phyloP scores from a whole-genome alignment of 2,113 vertebrate genomes.

The Nematolebias whitei region DNA sequence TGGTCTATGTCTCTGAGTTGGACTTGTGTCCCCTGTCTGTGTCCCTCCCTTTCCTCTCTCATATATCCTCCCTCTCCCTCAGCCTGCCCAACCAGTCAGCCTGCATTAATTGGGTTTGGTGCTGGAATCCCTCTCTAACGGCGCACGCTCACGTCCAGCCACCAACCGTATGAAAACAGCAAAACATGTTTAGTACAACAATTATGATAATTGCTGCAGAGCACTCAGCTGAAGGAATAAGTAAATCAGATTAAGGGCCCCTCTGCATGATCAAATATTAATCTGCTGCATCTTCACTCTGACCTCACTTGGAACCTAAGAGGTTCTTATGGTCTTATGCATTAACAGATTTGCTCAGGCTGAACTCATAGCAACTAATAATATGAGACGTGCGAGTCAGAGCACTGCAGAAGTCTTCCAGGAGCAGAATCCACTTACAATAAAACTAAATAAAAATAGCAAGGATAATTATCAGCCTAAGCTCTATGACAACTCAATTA shows the following conservation, averaged over 20 bases:
- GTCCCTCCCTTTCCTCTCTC: constrained; percentile 77
- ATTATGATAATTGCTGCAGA: constrained; percentile 98
- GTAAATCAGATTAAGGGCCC: constrained; percentile 96
- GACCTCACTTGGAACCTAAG: constrained; percentile 89
- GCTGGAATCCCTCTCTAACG: constrained; percentile 82
- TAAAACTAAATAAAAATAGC: constrained; percentile 85
- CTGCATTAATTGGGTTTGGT: constrained; percentile 93
- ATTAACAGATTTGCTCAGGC: constrained; percentile 93
- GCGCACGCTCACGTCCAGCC: constrained; percentile 84
- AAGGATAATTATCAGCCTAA: constrained; percentile 67
- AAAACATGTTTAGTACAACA: constrained; percentile 94
- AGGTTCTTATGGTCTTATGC: constrained; percentile 94
- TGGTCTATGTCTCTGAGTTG: constrained; percentile 37
- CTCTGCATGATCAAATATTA: constrained; percentile 98
- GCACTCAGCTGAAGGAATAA: constrained; percentile 89
- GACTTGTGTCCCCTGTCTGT: constrained; percentile 23
- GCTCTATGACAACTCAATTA: constrained; percentile 69
- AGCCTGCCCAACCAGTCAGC: constrained; percentile 75
- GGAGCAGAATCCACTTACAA: constrained; percentile 89
- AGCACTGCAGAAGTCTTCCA: constrained; percentile 82
- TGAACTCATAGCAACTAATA: constrained; percentile 92
- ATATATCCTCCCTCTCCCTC: constrained; percentile 80
- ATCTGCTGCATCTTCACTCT: constrained; percentile 91
- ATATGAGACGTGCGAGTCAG: constrained; percentile 87
- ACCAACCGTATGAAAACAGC: constrained; percentile 79